These are phyloP conservation scores for Anthophora plumipes DNA, from an alignment of 2,888 invertebrate genomes.

Conservation along the genomic window DNA sequence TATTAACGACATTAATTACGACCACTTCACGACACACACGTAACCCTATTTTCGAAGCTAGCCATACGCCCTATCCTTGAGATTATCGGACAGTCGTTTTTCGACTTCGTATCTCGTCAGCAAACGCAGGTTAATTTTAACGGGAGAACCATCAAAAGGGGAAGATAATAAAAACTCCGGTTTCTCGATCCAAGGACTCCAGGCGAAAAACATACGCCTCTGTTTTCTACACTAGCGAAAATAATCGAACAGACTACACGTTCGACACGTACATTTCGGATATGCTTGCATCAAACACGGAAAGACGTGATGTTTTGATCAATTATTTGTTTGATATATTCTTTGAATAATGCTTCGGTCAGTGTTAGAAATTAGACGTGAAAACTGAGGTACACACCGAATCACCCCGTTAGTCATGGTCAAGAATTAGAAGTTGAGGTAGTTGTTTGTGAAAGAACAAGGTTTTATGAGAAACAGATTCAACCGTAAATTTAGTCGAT, in stretches of 20 bases:
- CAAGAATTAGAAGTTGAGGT: slow-evolving; percentile 6
- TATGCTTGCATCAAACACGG: not conserved
- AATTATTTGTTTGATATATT: not conserved
- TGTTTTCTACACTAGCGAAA: slow-evolving; percentile 26
- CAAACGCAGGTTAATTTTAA: slow-evolving; percentile 48
- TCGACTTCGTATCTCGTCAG: not conserved
- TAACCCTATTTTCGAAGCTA: slow-evolving; percentile 57
- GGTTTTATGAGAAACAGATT: no score
- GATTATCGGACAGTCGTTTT: slow-evolving; percentile 52
- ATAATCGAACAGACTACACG: not conserved
- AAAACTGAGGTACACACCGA: not conserved
- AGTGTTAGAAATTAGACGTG: not conserved
- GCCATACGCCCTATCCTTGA: slow-evolving; percentile 67
- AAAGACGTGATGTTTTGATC: not conserved
- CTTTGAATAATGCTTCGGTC: not conserved
- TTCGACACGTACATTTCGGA: not conserved
- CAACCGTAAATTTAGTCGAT: no score
- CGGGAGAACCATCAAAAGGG: slow-evolving; percentile 14
- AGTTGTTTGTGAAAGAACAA: not conserved
- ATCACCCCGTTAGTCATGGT: not conserved
- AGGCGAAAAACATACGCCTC: not conserved
- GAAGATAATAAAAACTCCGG: slow-evolving; percentile 11
- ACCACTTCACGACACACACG: slow-evolving; percentile 48
- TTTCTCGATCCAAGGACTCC: not conserved
- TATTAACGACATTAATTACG: slow-evolving; percentile 67